phyloP scores from a whole-genome alignment of 2,113 vertebrate species.

The Chascanopsetta lugubris region DNA sequence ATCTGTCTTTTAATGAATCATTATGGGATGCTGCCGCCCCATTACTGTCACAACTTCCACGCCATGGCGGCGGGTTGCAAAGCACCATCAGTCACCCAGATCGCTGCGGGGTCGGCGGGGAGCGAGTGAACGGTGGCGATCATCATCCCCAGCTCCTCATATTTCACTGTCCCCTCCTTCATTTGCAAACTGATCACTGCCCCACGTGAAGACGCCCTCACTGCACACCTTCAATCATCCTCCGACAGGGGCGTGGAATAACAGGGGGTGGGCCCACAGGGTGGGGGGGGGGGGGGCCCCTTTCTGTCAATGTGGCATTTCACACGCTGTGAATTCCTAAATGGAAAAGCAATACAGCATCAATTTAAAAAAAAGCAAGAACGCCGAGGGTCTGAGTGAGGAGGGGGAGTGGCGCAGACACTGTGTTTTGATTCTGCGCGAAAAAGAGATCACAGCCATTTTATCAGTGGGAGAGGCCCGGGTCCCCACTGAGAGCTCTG shows the following conservation, averaged over 20 bases:
- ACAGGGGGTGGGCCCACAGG: conserved; percentile 2
- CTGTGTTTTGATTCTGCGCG: conserved; percentile 46
- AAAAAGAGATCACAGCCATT: conserved; percentile 49
- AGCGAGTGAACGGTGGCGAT: conserved; percentile 40
- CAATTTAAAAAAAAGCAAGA: conserved; percentile 43
- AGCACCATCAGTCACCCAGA: conserved; percentile 37
- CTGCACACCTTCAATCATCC: conserved; percentile 24
- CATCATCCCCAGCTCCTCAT: conserved; percentile 45
- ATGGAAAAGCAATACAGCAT: conserved; percentile 27
- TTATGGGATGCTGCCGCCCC: conserved; percentile 50
- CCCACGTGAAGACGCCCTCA: conserved; percentile 14
- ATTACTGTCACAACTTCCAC: conserved; percentile 56
- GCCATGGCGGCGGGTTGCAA: conserved; percentile 13
- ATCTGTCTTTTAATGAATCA: conserved; percentile 66
- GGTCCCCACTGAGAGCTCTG: conserved; percentile 30
- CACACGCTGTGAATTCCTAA: conserved; percentile 37
- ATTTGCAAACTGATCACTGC: not conserved
- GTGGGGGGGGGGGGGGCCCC: conserved; percentile 15
- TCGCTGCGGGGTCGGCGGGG: conserved; percentile 41
- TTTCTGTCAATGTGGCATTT: conserved; percentile 41
- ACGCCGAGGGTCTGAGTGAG: conserved; percentile 25
- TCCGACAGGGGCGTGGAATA: conserved; percentile 16
- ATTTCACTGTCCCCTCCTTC: conserved; percentile 56
- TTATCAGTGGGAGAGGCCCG: conserved; percentile 35
- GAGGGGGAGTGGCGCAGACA: not conserved